Base-by-base conservation (phyloP, 2,113 vertebrate genomes). In the Hassar affinis region DNA sequence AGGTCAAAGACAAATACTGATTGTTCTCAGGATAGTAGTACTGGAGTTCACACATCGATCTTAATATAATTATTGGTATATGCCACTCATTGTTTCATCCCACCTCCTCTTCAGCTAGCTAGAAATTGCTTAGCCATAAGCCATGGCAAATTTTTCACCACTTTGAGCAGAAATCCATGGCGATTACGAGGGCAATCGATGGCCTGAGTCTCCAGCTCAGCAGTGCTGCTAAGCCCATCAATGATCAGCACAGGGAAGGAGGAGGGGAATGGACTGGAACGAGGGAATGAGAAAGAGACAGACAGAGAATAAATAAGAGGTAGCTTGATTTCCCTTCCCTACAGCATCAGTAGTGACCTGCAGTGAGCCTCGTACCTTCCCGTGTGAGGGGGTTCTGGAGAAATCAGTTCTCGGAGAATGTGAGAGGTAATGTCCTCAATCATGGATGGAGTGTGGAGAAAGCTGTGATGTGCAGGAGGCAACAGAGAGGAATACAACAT, bases 91-190 rank as follows among this genome's bases (percentile, higher is more conserved):
- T 80, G 57, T 66, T 83, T 75, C 57, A 81, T 79, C 83, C 76
- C 78, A 71, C 56, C 82, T 82, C 62, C 42, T 33, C 69, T 30
- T 82, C 38, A 25, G 35, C 35, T 78, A 68, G 83, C 57, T 33
- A 81, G 81, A 85, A 89, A 89, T 83, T 87, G 83, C 77, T 83
- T 84, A 85, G 82, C 79, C 77, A 75, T 81, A 78, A 68, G 84
- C 80, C 64, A 54, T 62, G 82, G 82, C 79, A 82, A 82, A 88
- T 82, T 86, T 86, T 85, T 85, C 82, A 86, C 78, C 81, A 84
- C 88, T 86, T 86, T 82, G 54, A 83, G 82, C 85, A 86, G 87
- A 89, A 87, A 86, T 87, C 86, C 85, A 89, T 86, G 82, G 72
- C 83, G 79, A 79, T 89, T 80, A 88, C 45, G 71, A 56, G 66